Percentiles rank a stretch among this genome's conserved stretches.
Conservation (phyloP, 2,888 invertebrate species). For the Gymnosoma rotundatum region DNA sequence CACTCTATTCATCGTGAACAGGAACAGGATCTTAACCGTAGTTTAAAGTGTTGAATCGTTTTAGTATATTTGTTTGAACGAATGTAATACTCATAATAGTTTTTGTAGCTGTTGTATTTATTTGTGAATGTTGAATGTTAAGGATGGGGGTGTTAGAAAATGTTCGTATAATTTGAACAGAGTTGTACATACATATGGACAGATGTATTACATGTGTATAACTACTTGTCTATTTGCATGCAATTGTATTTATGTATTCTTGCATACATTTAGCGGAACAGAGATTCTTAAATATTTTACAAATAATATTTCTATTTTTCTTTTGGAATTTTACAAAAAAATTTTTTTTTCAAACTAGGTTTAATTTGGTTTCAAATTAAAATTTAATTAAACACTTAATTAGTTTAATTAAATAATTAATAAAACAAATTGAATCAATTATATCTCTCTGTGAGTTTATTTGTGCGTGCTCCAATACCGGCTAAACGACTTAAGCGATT, state of each 20-base stretch:
- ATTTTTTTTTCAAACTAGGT: too few species aligned
- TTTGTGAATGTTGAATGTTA: conserved; percentile 18
- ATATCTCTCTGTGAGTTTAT: too few species aligned
- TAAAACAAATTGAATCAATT: too few species aligned
- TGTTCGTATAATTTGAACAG: conserved; percentile 52
- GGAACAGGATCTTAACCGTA: conserved; percentile 65
- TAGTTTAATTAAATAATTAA: too few species aligned
- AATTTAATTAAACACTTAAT: too few species aligned
- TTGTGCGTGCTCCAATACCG: too few species aligned
- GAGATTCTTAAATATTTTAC: conserved; percentile 21
- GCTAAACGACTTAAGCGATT: too few species aligned
- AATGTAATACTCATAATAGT: conserved; percentile 9
- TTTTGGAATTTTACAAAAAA: too few species aligned
- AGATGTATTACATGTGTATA: conserved; percentile 53
- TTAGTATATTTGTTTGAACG: conserved; percentile 27
- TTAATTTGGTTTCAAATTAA: too few species aligned
- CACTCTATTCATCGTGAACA: conserved; percentile 60
- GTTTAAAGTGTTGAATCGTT: conserved; percentile 65
- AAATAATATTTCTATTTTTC: too few species aligned
- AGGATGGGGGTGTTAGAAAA: conserved; percentile 42
- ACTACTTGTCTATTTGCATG: conserved; percentile 37
- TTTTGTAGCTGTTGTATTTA: conserved; percentile 1
- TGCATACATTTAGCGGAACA: background rate
- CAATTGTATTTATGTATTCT: conserved; percentile 15
- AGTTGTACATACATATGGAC: conserved; percentile 22